phyloP scores from a whole-genome alignment of 2,888 invertebrate genomes.

The Theristus sp. region DNA sequence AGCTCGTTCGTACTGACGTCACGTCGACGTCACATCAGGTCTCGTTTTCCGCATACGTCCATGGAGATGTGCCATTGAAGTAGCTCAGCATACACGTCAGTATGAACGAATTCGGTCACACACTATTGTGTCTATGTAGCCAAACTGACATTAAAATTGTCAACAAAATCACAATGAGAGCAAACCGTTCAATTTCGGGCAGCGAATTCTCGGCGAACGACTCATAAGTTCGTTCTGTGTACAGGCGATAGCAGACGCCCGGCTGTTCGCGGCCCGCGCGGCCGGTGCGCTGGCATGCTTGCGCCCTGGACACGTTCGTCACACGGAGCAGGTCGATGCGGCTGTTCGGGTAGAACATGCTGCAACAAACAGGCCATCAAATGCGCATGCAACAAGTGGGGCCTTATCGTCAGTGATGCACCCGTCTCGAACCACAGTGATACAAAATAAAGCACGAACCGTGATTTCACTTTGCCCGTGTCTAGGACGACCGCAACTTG shows the following conservation, averaged over 20 bases:
- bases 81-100: no score
- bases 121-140: no score
- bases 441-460: background rate
- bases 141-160: no score
- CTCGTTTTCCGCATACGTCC: no score
- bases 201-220: conserved; percentile 49
- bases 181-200: conserved; percentile 54
- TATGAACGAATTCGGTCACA: no score
- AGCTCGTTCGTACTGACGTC: no score
- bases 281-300: conserved; percentile 63
- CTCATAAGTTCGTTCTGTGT: conserved; percentile 56
- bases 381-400: background rate
- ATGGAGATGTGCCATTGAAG: no score
- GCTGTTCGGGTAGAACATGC: conserved; percentile 16
- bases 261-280: conserved; percentile 42
- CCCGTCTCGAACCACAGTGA: background rate
- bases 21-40: no score
- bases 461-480: conserved; percentile 23
- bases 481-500: conserved; percentile 56
- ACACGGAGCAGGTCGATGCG: conserved; percentile 52
- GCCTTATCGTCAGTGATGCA: background rate
- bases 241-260: conserved; percentile 49
- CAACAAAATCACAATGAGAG: conserved; percentile 11
- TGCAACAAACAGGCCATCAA: conserved; percentile 8
- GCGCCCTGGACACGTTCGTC: conserved; percentile 63